phyloP scores from a whole-genome alignment of 2,113 vertebrate genomes.

The Tamias sibiricus region DNA sequence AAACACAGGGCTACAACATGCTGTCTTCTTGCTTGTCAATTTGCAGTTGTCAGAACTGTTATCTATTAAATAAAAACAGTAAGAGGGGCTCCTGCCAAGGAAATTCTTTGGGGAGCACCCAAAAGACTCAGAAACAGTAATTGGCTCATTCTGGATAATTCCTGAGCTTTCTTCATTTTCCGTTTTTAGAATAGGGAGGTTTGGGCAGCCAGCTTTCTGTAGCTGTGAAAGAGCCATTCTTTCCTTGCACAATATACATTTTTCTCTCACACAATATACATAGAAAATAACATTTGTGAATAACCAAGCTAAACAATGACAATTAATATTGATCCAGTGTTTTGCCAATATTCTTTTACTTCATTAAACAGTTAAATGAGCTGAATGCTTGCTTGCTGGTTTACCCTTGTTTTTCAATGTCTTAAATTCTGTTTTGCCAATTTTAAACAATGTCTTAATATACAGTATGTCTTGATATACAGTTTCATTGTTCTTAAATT shows the following conservation, averaged over 20 bases:
- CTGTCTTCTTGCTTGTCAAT: constrained; percentile 29
- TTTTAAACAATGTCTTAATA: not conserved
- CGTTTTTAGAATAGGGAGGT: not conserved
- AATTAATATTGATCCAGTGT: not conserved
- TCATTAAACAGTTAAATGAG: not conserved
- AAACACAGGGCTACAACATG: not conserved
- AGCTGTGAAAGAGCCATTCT: not conserved
- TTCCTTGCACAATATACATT: not conserved
- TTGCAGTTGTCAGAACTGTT: constrained; percentile 34
- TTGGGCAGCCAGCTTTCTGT: not conserved
- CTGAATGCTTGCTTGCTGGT: not conserved
- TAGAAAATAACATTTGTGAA: not conserved
- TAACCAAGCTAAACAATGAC: not conserved
- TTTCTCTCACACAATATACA: not conserved
- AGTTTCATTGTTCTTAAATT: not conserved
- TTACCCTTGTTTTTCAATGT: not conserved
- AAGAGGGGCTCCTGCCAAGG: not conserved
- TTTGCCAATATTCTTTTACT: not conserved
- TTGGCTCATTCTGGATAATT: constrained; percentile 43
- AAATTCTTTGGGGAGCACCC: not conserved
- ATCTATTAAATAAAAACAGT: constrained; percentile 54
- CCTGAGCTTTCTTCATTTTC: not conserved
- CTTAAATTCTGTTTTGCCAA: not conserved
- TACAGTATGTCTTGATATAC: not conserved
- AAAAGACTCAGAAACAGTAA: not conserved